Conservation (phyloP, 2,797 vertebrate genomes). For the Chaetodon trifasciatus region DNA sequence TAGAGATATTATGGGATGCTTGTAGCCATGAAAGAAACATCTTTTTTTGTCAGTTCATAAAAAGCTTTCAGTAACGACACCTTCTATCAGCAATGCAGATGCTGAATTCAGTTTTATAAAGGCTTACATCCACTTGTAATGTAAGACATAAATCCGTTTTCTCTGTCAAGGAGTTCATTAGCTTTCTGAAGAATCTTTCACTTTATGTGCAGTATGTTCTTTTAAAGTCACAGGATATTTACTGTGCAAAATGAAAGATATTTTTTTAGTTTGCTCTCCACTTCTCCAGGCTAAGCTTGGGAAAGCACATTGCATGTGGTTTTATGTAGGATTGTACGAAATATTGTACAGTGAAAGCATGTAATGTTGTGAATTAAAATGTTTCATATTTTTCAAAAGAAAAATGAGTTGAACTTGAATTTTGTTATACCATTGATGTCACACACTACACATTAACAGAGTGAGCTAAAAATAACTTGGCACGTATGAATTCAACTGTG, state of each 20-base stretch:
- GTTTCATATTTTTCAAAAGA: conserved; percentile 80
- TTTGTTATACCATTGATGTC: background rate
- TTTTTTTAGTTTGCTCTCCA: conserved; percentile 58
- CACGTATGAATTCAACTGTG: too few species aligned
- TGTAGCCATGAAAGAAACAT: conserved; percentile 22
- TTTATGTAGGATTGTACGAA: conserved; percentile 64
- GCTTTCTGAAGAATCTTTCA: conserved; percentile 39
- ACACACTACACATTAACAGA: background rate
- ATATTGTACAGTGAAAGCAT: conserved; percentile 76
- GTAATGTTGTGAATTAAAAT: conserved; percentile 80
- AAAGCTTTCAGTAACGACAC: conserved; percentile 10
- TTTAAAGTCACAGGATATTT: conserved; percentile 48
- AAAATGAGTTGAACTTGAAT: conserved; percentile 26
- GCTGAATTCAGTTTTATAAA: conserved; percentile 28
- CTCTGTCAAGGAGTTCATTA: conserved; percentile 31
- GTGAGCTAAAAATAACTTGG: background rate
- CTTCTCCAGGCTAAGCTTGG: conserved; percentile 45
- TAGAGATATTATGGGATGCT: conserved; percentile 22
- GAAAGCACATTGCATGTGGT: conserved; percentile 70
- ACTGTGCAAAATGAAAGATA: conserved; percentile 52
- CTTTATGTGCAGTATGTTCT: conserved; percentile 40
- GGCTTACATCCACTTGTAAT: conserved; percentile 21
- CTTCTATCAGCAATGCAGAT: conserved; percentile 24
- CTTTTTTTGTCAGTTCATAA: conserved; percentile 29
- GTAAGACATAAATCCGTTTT: conserved; percentile 12